A percentile compares a stretch with the other conserved stretches of the same genome.
phyloP scores from a whole-genome alignment of 1,140 invertebrate genomes.

The Archegozetes longisetosus region DNA sequence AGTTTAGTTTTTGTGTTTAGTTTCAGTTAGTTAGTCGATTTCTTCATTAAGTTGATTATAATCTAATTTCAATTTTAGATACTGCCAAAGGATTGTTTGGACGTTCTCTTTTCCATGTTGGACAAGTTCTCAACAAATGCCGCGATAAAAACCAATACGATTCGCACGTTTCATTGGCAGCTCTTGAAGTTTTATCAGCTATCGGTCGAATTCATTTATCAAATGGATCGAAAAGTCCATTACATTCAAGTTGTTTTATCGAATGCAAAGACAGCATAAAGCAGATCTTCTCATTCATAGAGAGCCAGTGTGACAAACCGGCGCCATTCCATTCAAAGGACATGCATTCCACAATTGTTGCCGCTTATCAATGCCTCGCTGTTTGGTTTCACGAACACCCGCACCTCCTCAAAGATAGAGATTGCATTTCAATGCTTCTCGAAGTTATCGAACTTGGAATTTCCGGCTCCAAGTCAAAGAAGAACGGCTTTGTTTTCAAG shows the following conservation, averaged over 20 bases:
- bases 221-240: slow-evolving; percentile 48
- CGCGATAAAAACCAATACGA: slow-evolving; percentile 61
- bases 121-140: not conserved
- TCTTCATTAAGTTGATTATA: slow-evolving; percentile 22
- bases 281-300: slow-evolving; percentile 94
- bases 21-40: no score
- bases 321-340: slow-evolving; percentile 91
- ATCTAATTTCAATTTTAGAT: not conserved
- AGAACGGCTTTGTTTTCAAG: slow-evolving; percentile 40
- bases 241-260: not conserved
- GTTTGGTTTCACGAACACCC: slow-evolving; percentile 72
- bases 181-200: slow-evolving; percentile 73
- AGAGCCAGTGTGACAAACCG: slow-evolving; percentile 83
- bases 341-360: slow-evolving; percentile 91
- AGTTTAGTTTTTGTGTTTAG: no score
- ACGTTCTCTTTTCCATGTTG: not conserved
- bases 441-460: slow-evolving; percentile 95
- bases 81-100: slow-evolving; percentile 2
- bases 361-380: slow-evolving; percentile 75
- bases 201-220: slow-evolving; percentile 66
- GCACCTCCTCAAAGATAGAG: slow-evolving; percentile 70
- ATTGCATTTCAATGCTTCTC: slow-evolving; percentile 75
- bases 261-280: slow-evolving; percentile 76
- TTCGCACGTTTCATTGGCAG: slow-evolving; percentile 65
- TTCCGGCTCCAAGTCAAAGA: slow-evolving; percentile 71